Conservation (phyloP, 2,113 vertebrate species). For the Sciurus niger region DNA sequence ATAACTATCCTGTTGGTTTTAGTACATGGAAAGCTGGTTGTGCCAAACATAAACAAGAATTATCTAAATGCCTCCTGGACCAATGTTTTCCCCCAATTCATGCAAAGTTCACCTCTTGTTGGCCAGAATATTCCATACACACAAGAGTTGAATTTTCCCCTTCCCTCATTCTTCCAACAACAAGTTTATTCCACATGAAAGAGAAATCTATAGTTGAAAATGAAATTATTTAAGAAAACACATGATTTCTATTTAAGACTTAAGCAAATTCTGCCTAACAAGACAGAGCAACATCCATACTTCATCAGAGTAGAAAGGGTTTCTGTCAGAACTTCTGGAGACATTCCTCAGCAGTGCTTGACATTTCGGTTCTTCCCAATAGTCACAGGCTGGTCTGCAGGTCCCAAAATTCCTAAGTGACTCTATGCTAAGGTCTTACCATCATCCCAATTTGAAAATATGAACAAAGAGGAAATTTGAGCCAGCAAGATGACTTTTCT, state of each 20-base stretch:
- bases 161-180: background rate
- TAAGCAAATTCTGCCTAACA: conserved; percentile 28
- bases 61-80: background rate
- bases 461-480: conserved; percentile 41
- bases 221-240: conserved; percentile 54
- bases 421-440: conserved; percentile 17
- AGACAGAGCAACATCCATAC: conserved; percentile 11
- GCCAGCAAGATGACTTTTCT: conserved; percentile 43
- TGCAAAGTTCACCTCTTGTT: conserved; percentile 51
- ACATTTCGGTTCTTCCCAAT: conserved; percentile 12
- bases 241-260: conserved; percentile 49
- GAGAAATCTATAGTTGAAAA: conserved; percentile 46
- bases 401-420: conserved; percentile 45
- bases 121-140: background rate
- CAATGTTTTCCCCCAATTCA: conserved; percentile 27
- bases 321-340: background rate
- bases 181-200: conserved; percentile 50
- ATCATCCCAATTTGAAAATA: conserved; percentile 48
- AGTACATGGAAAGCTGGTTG: conserved; percentile 26
- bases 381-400: background rate
- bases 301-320: background rate
- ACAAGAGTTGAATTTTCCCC: background rate
- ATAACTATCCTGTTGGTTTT: conserved; percentile 47
- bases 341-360: background rate
- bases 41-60: conserved; percentile 48